These are phyloP conservation scores for Desmodus rotundus DNA, from an alignment of 2,113 vertebrate species.

Conservation along the genomic window DNA sequence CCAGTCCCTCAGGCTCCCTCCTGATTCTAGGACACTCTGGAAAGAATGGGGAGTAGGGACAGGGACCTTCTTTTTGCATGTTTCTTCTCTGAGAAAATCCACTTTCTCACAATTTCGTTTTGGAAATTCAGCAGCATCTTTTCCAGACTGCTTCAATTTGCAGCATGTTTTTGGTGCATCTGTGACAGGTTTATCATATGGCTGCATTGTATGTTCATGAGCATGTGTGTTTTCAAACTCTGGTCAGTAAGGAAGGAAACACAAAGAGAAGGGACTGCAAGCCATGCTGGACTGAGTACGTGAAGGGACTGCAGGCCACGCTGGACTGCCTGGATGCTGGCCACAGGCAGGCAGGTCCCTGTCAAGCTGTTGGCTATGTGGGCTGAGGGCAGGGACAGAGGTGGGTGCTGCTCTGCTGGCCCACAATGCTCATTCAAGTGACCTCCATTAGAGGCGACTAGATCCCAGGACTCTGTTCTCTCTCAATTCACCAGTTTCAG, in stretches of 20 bases:
- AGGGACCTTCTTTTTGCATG: not conserved
- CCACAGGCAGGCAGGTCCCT: no score
- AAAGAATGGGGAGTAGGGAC: not conserved
- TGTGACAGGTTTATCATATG: not conserved
- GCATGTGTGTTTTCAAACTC: not conserved
- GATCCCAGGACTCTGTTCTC: not conserved
- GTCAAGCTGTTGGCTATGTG: not conserved
- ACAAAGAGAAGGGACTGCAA: not conserved
- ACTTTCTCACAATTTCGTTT: not conserved
- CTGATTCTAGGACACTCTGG: not conserved
- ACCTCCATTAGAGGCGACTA: not conserved
- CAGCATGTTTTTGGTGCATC: not conserved
- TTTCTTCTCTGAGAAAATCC: not conserved
- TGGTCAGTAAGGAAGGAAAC: not conserved
- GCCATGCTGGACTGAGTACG: not conserved
- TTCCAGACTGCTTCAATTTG: not conserved
- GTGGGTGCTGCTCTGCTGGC: fast-evolving
- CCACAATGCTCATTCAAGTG: not conserved
- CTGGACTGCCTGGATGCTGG: no score
- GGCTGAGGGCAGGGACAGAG: not conserved
- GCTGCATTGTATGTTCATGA: not conserved
- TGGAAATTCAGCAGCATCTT: not conserved
- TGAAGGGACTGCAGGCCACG: not conserved
- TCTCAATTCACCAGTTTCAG: not conserved
- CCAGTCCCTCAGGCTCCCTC: not conserved